Conservation (phyloP, 2,113 vertebrate genomes). For the Amblyornis subalaris region DNA sequence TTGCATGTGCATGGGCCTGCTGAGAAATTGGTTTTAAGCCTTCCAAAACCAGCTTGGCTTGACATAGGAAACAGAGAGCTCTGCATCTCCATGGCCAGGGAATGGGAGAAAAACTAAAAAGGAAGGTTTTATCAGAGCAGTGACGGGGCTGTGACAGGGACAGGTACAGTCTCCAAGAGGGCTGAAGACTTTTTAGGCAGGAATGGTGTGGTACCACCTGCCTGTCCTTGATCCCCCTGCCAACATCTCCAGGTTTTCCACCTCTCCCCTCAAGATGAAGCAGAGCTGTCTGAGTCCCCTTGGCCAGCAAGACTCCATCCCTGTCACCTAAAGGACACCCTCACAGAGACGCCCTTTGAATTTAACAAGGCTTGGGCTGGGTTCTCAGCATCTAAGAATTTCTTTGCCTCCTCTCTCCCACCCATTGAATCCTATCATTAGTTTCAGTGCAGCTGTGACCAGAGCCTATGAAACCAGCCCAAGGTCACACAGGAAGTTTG, state of each 20-base stretch:
- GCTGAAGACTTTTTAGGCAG: background rate
- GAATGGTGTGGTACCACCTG: background rate
- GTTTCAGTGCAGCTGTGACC: background rate
- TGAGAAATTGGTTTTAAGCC: background rate
- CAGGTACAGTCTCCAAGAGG: background rate
- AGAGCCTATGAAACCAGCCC: background rate
- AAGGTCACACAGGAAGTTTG: background rate
- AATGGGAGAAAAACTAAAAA: background rate
- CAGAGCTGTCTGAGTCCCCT: background rate
- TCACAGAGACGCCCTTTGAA: background rate
- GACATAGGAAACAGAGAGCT: fast-evolving
- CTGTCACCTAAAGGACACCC: background rate
- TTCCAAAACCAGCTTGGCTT: background rate
- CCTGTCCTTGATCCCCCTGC: background rate
- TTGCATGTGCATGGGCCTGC: background rate
- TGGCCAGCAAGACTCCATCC: fast-evolving
- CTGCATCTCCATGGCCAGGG: background rate
- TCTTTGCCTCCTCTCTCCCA: background rate
- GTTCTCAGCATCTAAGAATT: background rate
- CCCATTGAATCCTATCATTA: background rate
- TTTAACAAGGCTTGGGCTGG: background rate
- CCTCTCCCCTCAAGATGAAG: background rate
- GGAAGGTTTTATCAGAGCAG: background rate
- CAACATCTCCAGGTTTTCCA: background rate
- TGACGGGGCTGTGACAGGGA: fast-evolving